These are phyloP conservation scores for Ceyx cyanopectus DNA, from an alignment of 2,113 vertebrate genomes.

Conservation along the genomic window DNA sequence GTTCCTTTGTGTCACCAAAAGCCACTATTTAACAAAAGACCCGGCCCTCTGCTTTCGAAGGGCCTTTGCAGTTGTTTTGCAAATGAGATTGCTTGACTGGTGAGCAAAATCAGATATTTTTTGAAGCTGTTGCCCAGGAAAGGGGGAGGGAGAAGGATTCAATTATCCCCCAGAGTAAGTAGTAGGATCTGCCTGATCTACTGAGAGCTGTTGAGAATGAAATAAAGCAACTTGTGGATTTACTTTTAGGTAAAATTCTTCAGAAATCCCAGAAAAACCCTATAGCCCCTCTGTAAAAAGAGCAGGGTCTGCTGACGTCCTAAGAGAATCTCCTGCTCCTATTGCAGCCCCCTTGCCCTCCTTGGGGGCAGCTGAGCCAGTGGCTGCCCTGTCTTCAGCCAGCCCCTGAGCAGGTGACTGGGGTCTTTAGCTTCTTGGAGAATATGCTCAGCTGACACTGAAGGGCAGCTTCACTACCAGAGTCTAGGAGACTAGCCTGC, in stretches of 20 bases:
- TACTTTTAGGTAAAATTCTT: background rate
- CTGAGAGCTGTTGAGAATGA: background rate
- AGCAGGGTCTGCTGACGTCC: background rate
- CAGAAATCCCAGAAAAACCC: background rate
- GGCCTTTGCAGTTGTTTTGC: conserved; percentile 62
- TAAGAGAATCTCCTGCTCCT: background rate
- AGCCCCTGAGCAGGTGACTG: accelerated
- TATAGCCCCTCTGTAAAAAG: background rate
- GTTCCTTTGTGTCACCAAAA: conserved; percentile 56
- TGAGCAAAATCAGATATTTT: conserved; percentile 61
- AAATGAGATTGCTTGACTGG: conserved; percentile 68
- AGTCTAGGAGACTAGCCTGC: background rate
- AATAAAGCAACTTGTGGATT: background rate
- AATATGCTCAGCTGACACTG: background rate
- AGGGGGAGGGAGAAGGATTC: conserved; percentile 26
- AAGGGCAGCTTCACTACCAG: background rate
- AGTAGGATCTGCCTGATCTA: background rate
- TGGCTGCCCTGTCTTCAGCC: background rate
- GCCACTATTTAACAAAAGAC: conserved; percentile 38
- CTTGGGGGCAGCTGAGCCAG: background rate
- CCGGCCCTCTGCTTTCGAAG: conserved; percentile 20
- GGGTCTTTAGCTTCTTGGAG: background rate
- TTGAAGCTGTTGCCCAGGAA: conserved; percentile 55
- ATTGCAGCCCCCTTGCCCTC: accelerated
- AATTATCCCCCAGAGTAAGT: background rate